Evolutionary conservation across 2,113 vertebrate genomes (phyloP), one percentile per base, ranked within the genome.

Genomic region (Hippocampus comes): DNA sequence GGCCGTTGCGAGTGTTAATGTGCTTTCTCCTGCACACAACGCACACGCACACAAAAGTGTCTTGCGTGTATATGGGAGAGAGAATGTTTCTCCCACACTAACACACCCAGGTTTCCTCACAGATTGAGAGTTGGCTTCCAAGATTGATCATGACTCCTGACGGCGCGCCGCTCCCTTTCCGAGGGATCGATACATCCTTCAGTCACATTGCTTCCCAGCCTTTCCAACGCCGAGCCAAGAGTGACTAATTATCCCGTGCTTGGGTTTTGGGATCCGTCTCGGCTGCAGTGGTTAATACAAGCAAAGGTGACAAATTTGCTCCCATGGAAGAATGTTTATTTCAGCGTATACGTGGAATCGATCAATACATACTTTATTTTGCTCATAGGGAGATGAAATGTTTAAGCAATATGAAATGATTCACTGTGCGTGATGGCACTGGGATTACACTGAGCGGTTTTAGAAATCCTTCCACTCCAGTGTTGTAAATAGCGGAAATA

Each of bases 121-220:
- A 84, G 83, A 86, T 84, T 86, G 86, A 89, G 88, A 90, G 86
- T 88, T 69, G 77, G 80, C 80, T 82, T 25, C 69, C 75, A 87
- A 87, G 91, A 92, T 91, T 91, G 90, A 91, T 91, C 86, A 88
- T 80, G 81, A 87, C 81, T 88, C 80, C 85, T 84, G 86, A 84
- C 76, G 84, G 73, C 70, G 77, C 68, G 81, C 86, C 83, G 80
- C 88, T 88, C 85, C 90, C 80, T 83, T 72, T 84, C 77, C 65
- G 71, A 56, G 73, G 74, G 86, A 92, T 92, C 91, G 71, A 93
- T 93, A 86, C 81, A 86, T 88, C 88, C 87, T 86, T 90, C 91
- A 91, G 89, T 92, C 89, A 87, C 81, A 89, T 88, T 86, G 86
- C 87, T 88, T 92, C 82, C 80, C 84, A 84, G 82, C 82, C 84